Percentiles rank a stretch among this genome's conserved stretches.
Conservation (phyloP, 2,797 vertebrate species). For the Graptemys geographica region DNA sequence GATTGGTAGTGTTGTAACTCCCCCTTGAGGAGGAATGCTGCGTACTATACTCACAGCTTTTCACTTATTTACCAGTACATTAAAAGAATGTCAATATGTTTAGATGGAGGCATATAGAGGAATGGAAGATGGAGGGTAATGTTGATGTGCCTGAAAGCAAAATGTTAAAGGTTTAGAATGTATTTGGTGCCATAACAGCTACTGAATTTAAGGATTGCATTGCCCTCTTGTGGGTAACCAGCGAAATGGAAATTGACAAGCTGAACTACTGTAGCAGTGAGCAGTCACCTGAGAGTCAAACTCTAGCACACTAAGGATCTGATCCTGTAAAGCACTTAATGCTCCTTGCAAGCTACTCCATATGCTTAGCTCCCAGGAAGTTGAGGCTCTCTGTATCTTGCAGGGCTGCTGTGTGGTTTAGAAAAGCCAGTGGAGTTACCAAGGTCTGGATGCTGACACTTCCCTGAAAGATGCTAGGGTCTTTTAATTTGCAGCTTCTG, state of each 20-base stretch:
- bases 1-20: fast-evolving
- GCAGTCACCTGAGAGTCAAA: not conserved
- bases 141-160: fast-evolving
- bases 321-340: not conserved
- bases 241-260: not conserved
- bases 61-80: not conserved
- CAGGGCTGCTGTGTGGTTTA: fast-evolving
- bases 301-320: not conserved
- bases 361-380: not conserved
- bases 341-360: fast-evolving
- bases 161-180: not conserved
- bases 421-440: not conserved
- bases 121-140: fast-evolving
- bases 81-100: not conserved
- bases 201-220: conserved; percentile 33
- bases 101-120: not conserved
- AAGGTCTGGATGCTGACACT: not conserved
- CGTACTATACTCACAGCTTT: not conserved
- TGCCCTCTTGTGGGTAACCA: conserved; percentile 71
- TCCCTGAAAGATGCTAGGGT: not conserved
- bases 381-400: fast-evolving
- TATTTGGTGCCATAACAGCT: fast-evolving
- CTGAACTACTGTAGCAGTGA: not conserved
- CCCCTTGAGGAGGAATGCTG: fast-evolving
- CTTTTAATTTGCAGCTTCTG: not conserved